A percentile compares a stretch with the other conserved stretches of the same genome.
Evolutionary conservation across 2,797 vertebrate genomes (phyloP).

Genomic region (Phylloscopus collybita): DNA sequence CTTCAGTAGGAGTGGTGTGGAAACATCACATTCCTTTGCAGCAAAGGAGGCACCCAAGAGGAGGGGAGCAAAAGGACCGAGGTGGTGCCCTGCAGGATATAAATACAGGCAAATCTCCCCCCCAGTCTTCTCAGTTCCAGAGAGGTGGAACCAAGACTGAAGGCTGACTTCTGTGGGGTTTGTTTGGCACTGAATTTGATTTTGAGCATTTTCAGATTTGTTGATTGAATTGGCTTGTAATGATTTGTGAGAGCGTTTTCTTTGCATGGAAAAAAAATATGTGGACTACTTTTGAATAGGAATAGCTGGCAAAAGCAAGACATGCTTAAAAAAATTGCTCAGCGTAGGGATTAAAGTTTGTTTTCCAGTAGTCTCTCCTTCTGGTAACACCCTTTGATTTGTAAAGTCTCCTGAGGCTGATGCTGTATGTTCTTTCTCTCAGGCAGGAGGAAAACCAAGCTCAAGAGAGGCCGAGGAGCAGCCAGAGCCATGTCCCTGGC

Average conservation of each 20-base stretch:
- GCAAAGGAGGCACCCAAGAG: not conserved
- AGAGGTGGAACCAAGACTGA: not conserved
- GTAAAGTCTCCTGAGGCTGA: not conserved
- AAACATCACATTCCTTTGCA: not conserved
- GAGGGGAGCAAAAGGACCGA: not conserved
- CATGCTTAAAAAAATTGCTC: not conserved
- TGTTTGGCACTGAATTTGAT: not conserved
- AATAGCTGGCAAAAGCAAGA: not conserved
- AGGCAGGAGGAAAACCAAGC: not conserved
- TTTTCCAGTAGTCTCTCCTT: not conserved
- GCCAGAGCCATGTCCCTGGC: slow-evolving; percentile 62
- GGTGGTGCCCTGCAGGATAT: not conserved
- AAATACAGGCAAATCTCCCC: not conserved
- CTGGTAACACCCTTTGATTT: not conserved
- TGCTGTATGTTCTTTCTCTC: not conserved
- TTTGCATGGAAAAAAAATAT: not conserved
- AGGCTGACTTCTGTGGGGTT: not conserved
- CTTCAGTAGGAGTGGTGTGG: not conserved
- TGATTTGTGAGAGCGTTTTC: not conserved
- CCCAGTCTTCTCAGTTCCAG: not conserved
- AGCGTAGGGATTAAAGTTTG: not conserved
- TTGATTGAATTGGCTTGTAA: not conserved
- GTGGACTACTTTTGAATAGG: not conserved
- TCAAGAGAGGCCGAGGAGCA: not conserved
- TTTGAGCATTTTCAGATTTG: not conserved